Base-by-base conservation (phyloP, 2,113 vertebrate species). In the Progne subis region DNA sequence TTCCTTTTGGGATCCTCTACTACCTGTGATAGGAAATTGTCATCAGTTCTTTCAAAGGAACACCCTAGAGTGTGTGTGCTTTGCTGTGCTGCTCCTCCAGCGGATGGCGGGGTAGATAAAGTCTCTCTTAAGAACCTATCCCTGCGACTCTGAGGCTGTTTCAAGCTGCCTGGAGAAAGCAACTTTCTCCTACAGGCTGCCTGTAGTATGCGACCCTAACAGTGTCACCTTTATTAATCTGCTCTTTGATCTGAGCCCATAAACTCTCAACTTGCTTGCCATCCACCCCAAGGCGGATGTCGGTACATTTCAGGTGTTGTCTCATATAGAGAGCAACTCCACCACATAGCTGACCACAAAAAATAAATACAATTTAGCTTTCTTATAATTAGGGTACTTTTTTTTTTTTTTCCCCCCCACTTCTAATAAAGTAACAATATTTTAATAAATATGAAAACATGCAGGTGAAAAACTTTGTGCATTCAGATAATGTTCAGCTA, bases 361-460 rank as follows among this genome's bases (percentile, higher is more conserved):
- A 80, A 94, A 95, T 76, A 97, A 92, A 96, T 92, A 79, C 44
- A 89, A 57, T 94, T 96, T 32, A 11, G 2, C 37, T 86, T 85
- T 60, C 17, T 57, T 74, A 44, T 68, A 81, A 56, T 57, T 71
- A 61, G 18, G 28, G 2, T 12, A 9, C 9, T 37, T 37, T 37
- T 25, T 37, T 37, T 37, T 37, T 37, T 25, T 37, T 37, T 37
- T 37, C 9, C 37, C 37, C 37, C 37, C 19, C 12, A 83, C 8
- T 79, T 79, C 14, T 50, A 71, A 80, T 77, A 57, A 53, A 78
- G 61, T 84, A 23, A 44, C 3, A 69, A 5, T 61, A 49, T 88
- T 88, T 88, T 72, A 69, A 56, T 85, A 20, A 72, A 34, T 53
- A 11, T 29, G 6, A 46, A 55, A 92, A 34, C 18, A 49, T 59